Conservation (phyloP, 2,888 invertebrate species). For the Tortrix viridana region DNA sequence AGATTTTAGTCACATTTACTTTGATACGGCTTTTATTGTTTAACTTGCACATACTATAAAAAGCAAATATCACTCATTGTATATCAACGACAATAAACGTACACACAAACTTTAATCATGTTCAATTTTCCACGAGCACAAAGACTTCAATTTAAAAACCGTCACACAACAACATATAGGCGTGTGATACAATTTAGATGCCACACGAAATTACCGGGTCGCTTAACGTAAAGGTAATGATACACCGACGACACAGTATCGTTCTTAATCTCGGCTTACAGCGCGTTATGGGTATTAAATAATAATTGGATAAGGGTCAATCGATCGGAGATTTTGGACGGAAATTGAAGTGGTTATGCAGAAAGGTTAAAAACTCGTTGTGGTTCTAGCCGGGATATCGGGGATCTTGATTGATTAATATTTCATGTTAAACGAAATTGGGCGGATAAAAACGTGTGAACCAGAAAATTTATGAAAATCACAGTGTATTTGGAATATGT, state of each 20-base stretch:
- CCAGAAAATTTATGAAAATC: background rate
- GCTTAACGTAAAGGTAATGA: conserved; percentile 71
- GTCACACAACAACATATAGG: conserved; percentile 54
- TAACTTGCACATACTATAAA: too few species aligned
- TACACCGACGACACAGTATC: conserved; percentile 63
- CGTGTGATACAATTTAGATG: conserved; percentile 78
- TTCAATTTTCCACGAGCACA: background rate
- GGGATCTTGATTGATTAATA: background rate
- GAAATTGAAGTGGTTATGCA: conserved; percentile 19
- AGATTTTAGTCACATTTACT: too few species aligned
- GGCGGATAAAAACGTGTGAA: background rate
- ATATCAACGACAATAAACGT: background rate
- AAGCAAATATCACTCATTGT: background rate
- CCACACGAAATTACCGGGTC: conserved; percentile 62
- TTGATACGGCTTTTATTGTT: too few species aligned
- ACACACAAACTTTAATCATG: background rate
- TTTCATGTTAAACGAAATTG: conserved; percentile 1
- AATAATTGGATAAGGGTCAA: conserved; percentile 80
- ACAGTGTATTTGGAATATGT: background rate
- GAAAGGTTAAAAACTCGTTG: conserved; percentile 4
- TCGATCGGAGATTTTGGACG: conserved; percentile 56
- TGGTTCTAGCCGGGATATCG: background rate
- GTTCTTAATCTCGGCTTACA: conserved; percentile 74
- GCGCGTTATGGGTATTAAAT: conserved; percentile 75
- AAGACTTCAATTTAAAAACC: conserved; percentile 19